Evolutionary conservation across 2,888 invertebrate species (phyloP).

Genomic region (Chrysolina oricalcia): DNA sequence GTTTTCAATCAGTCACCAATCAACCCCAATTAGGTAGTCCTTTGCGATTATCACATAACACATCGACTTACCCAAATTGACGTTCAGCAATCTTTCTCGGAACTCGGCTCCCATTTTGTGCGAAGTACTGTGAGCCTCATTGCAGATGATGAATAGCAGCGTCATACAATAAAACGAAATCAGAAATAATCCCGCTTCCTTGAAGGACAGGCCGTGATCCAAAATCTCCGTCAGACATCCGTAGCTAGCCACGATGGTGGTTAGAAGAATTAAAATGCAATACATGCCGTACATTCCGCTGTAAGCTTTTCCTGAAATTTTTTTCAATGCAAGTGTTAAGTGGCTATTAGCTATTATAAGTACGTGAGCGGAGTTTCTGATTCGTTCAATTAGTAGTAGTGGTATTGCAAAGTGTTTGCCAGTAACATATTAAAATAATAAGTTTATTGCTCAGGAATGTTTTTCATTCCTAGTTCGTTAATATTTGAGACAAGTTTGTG

Average conservation of each 20-base stretch:
- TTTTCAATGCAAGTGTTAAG: conserved; percentile 9
- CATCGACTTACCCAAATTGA: conserved; percentile 74
- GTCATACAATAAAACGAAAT: conserved; percentile 83
- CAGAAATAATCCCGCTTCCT: conserved; percentile 81
- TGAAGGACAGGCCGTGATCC: conserved; percentile 82
- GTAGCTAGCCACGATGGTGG: conserved; percentile 82
- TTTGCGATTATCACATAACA: too few species aligned
- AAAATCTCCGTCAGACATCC: conserved; percentile 82
- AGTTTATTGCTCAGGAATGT: conserved; percentile 13
- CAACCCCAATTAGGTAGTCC: too few species aligned
- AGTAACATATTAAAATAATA: neutral
- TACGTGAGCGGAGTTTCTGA: neutral
- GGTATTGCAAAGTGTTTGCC: conserved; percentile 5
- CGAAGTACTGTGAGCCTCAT: conserved; percentile 78
- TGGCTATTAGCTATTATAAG: conserved; percentile 16
- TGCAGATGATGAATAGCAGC: conserved; percentile 81
- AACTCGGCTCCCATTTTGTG: conserved; percentile 73
- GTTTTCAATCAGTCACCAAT: too few species aligned
- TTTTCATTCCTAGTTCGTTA: neutral
- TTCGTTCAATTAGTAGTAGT: neutral
- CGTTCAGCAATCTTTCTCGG: conserved; percentile 79
- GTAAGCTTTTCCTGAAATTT: conserved; percentile 76
- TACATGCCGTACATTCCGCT: conserved; percentile 86
- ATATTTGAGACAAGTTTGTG: neutral
- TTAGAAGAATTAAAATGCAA: conserved; percentile 82